Evolutionary conservation across 1,140 invertebrate genomes (phyloP).

Genomic region (Trachymyrmex cornetzi): DNA sequence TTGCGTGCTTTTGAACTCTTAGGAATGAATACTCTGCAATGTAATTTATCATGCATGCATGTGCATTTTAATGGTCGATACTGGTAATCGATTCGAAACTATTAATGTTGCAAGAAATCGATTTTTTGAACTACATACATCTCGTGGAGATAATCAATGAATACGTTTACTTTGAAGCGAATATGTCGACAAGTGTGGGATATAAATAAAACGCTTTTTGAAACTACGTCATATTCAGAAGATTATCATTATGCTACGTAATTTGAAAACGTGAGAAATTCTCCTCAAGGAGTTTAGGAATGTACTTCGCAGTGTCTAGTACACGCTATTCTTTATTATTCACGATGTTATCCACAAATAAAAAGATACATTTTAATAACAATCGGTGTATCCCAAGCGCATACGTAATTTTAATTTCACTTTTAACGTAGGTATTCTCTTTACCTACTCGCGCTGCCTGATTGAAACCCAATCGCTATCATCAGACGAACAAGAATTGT

Average conservation of each 20-base stretch:
- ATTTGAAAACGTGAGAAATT: conserved; percentile 19
- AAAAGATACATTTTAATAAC: conserved; percentile 22
- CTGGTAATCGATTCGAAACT: background rate
- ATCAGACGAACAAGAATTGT: conserved; percentile 17
- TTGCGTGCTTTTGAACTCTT: background rate
- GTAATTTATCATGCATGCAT: conserved; percentile 34
- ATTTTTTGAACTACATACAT: conserved; percentile 33
- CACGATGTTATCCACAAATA: background rate
- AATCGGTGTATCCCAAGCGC: background rate
- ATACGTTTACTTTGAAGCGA: background rate
- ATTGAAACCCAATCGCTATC: background rate
- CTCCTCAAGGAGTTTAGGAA: conserved; percentile 10
- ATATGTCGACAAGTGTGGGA: background rate
- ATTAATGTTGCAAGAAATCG: conserved; percentile 15
- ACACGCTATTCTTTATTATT: conserved; percentile 2
- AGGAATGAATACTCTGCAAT: background rate
- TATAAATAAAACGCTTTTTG: conserved; percentile 17
- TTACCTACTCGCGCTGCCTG: background rate
- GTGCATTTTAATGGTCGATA: background rate
- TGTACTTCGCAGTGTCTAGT: background rate
- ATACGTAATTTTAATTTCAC: conserved; percentile 35
- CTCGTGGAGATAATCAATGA: background rate
- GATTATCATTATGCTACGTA: conserved; percentile 49
- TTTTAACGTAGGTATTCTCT: conserved; percentile 28
- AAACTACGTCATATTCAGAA: background rate